phyloP scores from a whole-genome alignment of 2,113 vertebrate species.

The Ifrita kowaldi region DNA sequence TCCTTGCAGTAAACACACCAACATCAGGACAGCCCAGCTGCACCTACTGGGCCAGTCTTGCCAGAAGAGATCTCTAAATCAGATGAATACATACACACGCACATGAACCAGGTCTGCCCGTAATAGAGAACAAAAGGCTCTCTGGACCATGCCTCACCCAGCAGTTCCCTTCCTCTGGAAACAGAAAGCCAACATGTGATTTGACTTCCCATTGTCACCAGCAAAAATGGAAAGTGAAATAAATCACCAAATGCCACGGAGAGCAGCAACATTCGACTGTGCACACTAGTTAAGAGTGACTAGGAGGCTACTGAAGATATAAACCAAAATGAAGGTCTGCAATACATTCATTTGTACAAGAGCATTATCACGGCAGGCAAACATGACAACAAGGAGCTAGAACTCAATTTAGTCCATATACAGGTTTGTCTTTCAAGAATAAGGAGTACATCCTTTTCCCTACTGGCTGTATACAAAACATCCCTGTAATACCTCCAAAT shows the following conservation, averaged over 20 bases:
- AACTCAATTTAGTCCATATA: neutral
- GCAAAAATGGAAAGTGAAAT: neutral
- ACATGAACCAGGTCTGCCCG: neutral
- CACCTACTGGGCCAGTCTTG: neutral
- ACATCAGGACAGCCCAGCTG: neutral
- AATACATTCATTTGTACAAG: too few species aligned
- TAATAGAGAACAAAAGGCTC: neutral
- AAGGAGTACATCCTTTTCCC: neutral
- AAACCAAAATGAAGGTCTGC: neutral
- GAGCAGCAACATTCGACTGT: neutral
- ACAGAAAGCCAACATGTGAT: neutral
- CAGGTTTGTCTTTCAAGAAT: neutral
- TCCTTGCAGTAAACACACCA: neutral
- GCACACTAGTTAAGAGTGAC: neutral
- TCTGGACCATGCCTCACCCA: neutral
- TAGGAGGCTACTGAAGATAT: neutral
- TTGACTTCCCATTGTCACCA: neutral
- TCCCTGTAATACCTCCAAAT: neutral
- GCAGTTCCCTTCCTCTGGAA: neutral
- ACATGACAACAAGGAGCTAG: rapidly evolving
- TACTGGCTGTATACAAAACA: neutral
- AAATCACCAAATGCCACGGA: rapidly evolving
- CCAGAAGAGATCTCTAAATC: neutral
- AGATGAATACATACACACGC: rapidly evolving
- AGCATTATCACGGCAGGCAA: neutral